Base-by-base conservation (phyloP, 2,888 invertebrate genomes). In the Mesoligia furuncula region DNA sequence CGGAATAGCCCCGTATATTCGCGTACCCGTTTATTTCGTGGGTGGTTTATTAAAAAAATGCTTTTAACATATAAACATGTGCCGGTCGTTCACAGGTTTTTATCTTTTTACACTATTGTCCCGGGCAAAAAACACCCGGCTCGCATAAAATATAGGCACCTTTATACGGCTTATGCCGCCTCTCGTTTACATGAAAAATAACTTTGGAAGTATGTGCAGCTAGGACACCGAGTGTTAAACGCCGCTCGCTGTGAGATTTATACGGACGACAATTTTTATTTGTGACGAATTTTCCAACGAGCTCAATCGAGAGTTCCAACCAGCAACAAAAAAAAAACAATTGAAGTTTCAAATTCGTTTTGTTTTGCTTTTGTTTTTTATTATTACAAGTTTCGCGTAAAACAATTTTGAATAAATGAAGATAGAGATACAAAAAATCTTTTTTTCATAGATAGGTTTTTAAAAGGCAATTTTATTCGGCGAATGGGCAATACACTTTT, bases 41-140 rank as follows among this genome's bases (percentile, higher is more conserved):
- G 54, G 79, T 80, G 54, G 81, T 81, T 73, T 86, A 89, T 85
- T 75, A 75, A 84, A 84, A 83, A 85, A 87, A 80, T 73, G 82
- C 85, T 85, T 88, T 89, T 80, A 81, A 76, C 88, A 72, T 73
- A 80, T 78, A 79, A 78, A 83, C 80, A 85, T 77, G 82, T 75
- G 69, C 81, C 39, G 76, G 61, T 71, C 74, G 77, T 75, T 83
- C 75, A 81, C 76, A 79, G 84, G 85, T 86, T 85, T 73, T 90
- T 87, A 88, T 90, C 86, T 89, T 78, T 90, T 85, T 81, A 84
- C 84, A 88, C 86, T 90, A 89, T 91, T 89, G 89, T 90, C 79
- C 87, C 54, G 81, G 62, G 75, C 74, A 73, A 85, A 87, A 87
- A 83, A 86, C 77, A 73, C 80, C 73, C 75, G 77, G 45, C 81